Evolutionary conservation across 1,140 invertebrate species (phyloP), one percentile per base, ranked within the genome.

Genomic region (Drosophila sechellia): DNA sequence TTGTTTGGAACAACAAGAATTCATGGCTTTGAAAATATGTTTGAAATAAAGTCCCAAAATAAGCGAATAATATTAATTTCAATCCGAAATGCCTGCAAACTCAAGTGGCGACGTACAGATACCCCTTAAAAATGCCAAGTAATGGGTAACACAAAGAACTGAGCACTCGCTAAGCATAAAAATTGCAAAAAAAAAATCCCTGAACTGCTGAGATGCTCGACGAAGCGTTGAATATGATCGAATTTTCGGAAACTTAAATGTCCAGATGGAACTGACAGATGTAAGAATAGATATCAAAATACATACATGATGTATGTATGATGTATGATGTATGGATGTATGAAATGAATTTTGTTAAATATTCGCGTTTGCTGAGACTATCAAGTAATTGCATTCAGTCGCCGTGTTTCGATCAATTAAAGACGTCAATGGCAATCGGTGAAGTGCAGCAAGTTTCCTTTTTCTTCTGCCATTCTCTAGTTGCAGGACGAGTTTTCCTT

Each of bases 161-260:
- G 11, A 64, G 40, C 59, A 64, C 27, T 40, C 45, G 40, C 52
- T 37, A 64, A 63, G 57, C 63, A 66, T 66, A 66, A 39, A 66
- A 66, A 27, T 66, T 42, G 43, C 25, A 25, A 25, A 49, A 25
- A 25, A 49, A 1, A 17, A n/a, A n/a, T n/a, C 17, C 17, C 0
- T 17, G 17, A 17, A 17, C 17, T 17, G 17, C 17, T 17, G 17
- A 17, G 17, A 17, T 17, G 17, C 17, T 17, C 17, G 17, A 1
- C 17, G 17, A 1, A 1, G 31, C 31, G 34, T 25, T 34, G 17
- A 64, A 43, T 43, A 34, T 34, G 27, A 22, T 48, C 12, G 20
- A 40, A 40, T 40, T 6, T 17, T 31, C 8, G 31, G 31, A 1
- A 40, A 39, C 15, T 31, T 1, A 10, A 39, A 63, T 31, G 34